Percentiles rank a stretch among this genome's conserved stretches.
Evolutionary conservation across 1,140 invertebrate genomes (phyloP).

Genomic region (Pogonomyrmex californicus): DNA sequence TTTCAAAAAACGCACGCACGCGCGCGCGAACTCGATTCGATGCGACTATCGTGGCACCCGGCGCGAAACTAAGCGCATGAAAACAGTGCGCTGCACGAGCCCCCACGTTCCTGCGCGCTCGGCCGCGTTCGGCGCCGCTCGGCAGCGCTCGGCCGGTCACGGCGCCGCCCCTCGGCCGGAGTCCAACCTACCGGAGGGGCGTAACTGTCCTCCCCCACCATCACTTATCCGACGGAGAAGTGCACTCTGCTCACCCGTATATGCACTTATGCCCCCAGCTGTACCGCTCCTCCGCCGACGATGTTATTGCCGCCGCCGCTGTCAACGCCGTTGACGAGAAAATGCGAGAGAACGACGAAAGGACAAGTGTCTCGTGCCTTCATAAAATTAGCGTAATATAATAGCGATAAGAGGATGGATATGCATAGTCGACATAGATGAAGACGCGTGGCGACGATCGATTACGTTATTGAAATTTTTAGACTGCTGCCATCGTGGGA

Average conservation of each 20-base stretch:
- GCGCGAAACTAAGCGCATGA: slow-evolving; percentile 86
- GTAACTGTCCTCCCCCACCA: slow-evolving; percentile 71
- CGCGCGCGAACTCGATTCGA: slow-evolving; percentile 82
- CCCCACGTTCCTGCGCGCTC: slow-evolving; percentile 80
- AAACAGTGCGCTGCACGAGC: slow-evolving; percentile 80
- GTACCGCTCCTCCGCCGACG: slow-evolving; percentile 28
- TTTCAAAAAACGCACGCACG: slow-evolving; percentile 77
- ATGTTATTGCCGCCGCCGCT: slow-evolving; percentile 45
- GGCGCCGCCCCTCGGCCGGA: slow-evolving; percentile 77
- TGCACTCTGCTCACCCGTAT: slow-evolving; percentile 17
- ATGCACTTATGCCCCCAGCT: slow-evolving; percentile 43
- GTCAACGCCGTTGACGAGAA: slow-evolving; percentile 53
- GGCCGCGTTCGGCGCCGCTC: slow-evolving; percentile 56
- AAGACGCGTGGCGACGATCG: slow-evolving; percentile 10
- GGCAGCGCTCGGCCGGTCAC: slow-evolving; percentile 50
- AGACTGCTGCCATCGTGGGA: not conserved
- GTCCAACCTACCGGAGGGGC: slow-evolving; percentile 82
- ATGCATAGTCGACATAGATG: not conserved
- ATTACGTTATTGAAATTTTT: slow-evolving; percentile 52
- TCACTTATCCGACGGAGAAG: slow-evolving; percentile 39
- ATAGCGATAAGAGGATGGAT: not conserved
- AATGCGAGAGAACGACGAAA: slow-evolving; percentile 37
- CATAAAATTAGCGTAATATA: slow-evolving; percentile 9
- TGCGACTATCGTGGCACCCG: slow-evolving; percentile 86
- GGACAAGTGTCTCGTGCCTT: not conserved